Evolutionary conservation across 2,888 invertebrate species (phyloP), one percentile per base, ranked within the genome.

Genomic region (Dastarcus helophoroides): DNA sequence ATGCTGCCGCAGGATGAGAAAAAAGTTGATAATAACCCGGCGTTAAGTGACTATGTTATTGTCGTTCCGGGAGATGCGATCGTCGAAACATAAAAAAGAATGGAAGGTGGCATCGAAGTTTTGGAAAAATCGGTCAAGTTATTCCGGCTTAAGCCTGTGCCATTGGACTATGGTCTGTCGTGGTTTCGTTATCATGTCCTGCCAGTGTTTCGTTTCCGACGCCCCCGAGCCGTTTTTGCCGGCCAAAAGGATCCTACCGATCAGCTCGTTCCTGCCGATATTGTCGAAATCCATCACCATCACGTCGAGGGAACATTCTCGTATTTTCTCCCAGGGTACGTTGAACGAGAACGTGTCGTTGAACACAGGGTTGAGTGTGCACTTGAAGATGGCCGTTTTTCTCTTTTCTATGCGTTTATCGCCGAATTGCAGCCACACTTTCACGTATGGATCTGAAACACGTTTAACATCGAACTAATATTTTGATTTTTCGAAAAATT

Each of bases 261-360:
- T 90, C 47, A 90, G 73, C 63, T 90, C 90, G 56, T 90, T 90
- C 42, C 90, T 68, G 27, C 93, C 93, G 46, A 94, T 88, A 60
- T 93, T 91, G 63, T 94, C 94, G 60, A 91, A 93, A 65, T 94
- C 94, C 93, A 94, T 94, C 35, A 93, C 91, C 69, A 83, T 82
- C 11, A 94, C 85, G 54, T 91, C 88, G 41, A 94, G 70, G 26
- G 88, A 89, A 54, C 93, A 91, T 60, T 94, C 91, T 34, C 93
- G 67, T 45, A 94, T 91, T 64, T 90, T 89, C 65, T 94, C 93
- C 90, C 91, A 93, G 9, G 93, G 91, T 30, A 94, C 91, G 64
- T 86, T 88, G 71, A 91, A 94, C 29, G 84, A 83, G 68, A 94
- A 94, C 7, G 88, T 81, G 65, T 93, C 93, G 64, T 94, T 91